A percentile compares a stretch with the other conserved stretches of the same genome.
Evolutionary conservation across 2,113 vertebrate genomes (phyloP).

Genomic region (Neolamprologus caudopunctatus): DNA sequence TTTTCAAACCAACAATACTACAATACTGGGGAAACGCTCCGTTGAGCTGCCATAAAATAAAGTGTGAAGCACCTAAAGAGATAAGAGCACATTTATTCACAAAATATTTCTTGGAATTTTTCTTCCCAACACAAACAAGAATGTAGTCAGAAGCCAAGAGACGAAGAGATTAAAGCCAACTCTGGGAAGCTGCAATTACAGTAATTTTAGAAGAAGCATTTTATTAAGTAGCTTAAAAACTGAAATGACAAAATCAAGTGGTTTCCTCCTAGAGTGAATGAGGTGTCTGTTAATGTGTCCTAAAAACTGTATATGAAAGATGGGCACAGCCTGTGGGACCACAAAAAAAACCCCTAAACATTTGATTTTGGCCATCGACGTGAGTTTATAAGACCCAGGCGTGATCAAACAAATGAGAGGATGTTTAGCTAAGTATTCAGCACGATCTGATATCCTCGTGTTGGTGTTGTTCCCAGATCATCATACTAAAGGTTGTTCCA

Average conservation of each 20-base stretch:
- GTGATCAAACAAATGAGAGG: not conserved
- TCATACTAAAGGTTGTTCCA: too few relatives aligned
- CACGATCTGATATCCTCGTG: fast-evolving
- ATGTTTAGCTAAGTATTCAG: not conserved
- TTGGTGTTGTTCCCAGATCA: too few relatives aligned
- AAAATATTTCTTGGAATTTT: not conserved
- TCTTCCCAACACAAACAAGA: not conserved
- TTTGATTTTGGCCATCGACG: not conserved
- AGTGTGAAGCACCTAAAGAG: fast-evolving
- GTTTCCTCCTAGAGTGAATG: fast-evolving
- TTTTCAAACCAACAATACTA: fast-evolving
- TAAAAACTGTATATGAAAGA: not conserved
- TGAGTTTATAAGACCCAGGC: fast-evolving
- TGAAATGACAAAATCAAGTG: not conserved
- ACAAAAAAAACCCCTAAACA: fast-evolving
- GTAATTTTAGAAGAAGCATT: not conserved
- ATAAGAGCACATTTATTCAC: not conserved
- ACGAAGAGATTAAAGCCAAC: not conserved
- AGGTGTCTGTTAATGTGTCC: fast-evolving
- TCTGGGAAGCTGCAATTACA: not conserved
- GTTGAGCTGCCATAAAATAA: not conserved
- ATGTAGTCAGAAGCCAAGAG: not conserved
- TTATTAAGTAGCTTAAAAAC: not conserved
- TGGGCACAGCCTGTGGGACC: not conserved
- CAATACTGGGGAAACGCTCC: not conserved